These are phyloP conservation scores for Phaenicophaeus curvirostris DNA, from an alignment of 2,797 vertebrate species.

Conservation along the genomic window DNA sequence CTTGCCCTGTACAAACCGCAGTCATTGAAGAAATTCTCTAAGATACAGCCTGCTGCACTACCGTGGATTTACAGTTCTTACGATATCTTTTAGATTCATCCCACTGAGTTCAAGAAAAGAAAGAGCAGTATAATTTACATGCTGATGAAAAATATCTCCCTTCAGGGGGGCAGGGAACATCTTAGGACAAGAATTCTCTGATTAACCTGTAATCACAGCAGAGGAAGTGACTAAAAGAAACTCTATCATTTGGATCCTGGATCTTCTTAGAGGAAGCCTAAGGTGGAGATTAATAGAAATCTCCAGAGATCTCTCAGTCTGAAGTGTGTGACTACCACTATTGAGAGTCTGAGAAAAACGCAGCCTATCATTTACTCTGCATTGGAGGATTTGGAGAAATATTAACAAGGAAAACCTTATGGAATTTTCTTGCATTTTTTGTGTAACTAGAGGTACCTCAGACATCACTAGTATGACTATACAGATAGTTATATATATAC, in stretches of 20 bases:
- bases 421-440: background rate
- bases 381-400: background rate
- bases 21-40: background rate
- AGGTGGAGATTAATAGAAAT: background rate
- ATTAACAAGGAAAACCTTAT: background rate
- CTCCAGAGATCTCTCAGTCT: background rate
- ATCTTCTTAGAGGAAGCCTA: background rate
- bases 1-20: background rate
- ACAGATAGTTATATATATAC: background rate
- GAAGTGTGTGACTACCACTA: background rate
- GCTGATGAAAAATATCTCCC: background rate
- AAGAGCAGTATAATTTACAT: background rate
- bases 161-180: background rate
- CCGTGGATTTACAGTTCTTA: background rate
- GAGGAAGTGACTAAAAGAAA: background rate
- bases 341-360: background rate
- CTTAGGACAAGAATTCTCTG: background rate
- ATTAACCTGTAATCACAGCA: background rate
- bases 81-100: background rate
- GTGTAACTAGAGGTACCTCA: background rate
- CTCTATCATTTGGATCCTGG: background rate
- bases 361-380: background rate
- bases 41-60: background rate
- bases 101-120: background rate
- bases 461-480: background rate